These are phyloP conservation scores for Rhogogaster chlorosoma DNA, from an alignment of 2,888 invertebrate species.

Conservation along the genomic window DNA sequence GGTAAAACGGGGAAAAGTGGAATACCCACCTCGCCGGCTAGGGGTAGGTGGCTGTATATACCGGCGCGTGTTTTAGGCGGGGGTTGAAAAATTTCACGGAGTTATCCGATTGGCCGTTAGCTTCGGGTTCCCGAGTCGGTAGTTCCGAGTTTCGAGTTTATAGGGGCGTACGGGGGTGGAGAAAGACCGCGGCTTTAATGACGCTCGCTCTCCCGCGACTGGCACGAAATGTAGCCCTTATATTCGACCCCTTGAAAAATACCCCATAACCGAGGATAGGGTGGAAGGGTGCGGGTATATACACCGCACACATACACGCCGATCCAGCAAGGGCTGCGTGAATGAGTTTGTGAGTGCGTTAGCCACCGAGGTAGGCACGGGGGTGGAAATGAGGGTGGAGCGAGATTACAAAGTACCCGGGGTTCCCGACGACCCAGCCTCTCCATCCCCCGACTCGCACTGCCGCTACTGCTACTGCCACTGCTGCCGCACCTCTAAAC, in stretches of 20 bases:
- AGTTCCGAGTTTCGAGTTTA: neutral
- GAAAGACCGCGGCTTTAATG: slow-evolving; percentile 26
- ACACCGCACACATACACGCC: neutral
- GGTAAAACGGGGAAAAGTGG: slow-evolving; percentile 9
- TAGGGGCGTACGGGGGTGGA: neutral
- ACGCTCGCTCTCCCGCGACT: slow-evolving; percentile 32
- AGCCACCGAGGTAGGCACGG: neutral
- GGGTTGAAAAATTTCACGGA: neutral
- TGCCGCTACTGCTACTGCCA: neutral
- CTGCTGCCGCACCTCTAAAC: slow-evolving; percentile 19
- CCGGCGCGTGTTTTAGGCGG: neutral
- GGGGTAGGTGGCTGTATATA: neutral
- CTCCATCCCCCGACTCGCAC: neutral
- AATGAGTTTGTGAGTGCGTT: slow-evolving; percentile 23
- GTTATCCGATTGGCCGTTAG: slow-evolving; percentile 7
- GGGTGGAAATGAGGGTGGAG: neutral
- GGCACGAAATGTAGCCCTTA: slow-evolving; percentile 37
- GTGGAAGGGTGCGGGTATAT: neutral
- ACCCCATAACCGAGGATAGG: slow-evolving; percentile 22
- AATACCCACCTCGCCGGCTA: neutral
- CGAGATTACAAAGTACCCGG: slow-evolving; percentile 31
- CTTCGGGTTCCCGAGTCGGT: neutral
- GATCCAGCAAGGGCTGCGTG: neutral
- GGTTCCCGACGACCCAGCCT: neutral
- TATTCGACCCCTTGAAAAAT: slow-evolving; percentile 34